Evolutionary conservation across 2,113 vertebrate genomes (phyloP), one percentile per base, ranked within the genome.

Genomic region (Crocuta crocuta): DNA sequence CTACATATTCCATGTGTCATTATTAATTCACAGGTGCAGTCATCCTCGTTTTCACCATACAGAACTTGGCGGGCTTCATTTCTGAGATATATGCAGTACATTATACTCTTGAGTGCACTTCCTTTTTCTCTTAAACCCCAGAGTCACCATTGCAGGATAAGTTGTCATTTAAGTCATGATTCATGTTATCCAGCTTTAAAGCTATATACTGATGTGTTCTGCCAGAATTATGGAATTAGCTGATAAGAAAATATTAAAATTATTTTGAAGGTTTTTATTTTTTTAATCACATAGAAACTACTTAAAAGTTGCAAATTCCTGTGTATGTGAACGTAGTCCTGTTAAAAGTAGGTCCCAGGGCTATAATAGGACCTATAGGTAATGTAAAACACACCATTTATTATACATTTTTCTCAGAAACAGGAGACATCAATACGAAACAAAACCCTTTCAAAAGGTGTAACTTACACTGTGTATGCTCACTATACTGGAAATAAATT

Each of bases 261-360:
- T 82, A 76, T 68, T 71, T 90, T 93, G n/a, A 93, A 70, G 39
- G 55, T 74, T 31, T 90, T 87, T 93, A 39, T 39, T 80, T 66
- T 23, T 87, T 87, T 80, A 89, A 28, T 85, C 23, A 71, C 11
- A 39, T 7, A 89, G 70, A 78, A 84, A 65, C 63, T 70, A 65
- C 17, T 80, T 70, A 78, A 70, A 76, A 82, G 19, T n/a, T 78
- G 21, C 26, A 58, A 66, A 73, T 90, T 58, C 15, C 10, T 23
- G 28, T 31, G 8, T 85, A 68, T 48, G 73, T 66, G 73, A 74
- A 89, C n/a, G 43, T 33, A 81, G 8, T 10, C 21, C 16, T 79
- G 31, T 31, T 87, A 55, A 70, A 70, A 65, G 24, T 81, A 80
- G n/a, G 10, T 86, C 39, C 21, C 45, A 73, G 21, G 12, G 12